Evolutionary conservation across 2,888 invertebrate genomes (phyloP).

Genomic region (Drosophila crucigera): DNA sequence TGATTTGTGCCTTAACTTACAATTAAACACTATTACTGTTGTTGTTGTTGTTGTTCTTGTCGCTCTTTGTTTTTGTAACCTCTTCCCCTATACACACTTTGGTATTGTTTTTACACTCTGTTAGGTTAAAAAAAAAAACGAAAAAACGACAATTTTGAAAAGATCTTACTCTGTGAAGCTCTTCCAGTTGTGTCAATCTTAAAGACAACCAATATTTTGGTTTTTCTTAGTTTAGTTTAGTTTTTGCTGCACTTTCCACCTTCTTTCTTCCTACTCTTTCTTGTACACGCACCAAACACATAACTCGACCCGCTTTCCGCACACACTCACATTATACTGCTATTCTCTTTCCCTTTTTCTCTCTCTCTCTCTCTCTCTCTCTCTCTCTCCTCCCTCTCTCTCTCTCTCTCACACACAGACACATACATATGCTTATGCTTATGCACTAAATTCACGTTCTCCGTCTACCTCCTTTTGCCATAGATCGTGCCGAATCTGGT

Average conservation of each 20-base stretch:
- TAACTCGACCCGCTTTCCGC: slow-evolving; percentile 33
- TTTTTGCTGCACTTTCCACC: slow-evolving; percentile 15
- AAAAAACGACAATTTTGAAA: background rate
- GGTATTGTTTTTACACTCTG: slow-evolving; percentile 5
- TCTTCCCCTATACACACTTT: slow-evolving; percentile 1
- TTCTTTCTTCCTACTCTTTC: slow-evolving; percentile 21
- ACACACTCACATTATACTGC: slow-evolving; percentile 13
- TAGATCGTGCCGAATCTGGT: slow-evolving; percentile 99
- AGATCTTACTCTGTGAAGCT: background rate
- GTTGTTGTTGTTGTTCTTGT: slow-evolving; percentile 30
- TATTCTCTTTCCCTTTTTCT: slow-evolving; percentile 21
- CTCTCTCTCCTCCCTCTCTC: background rate
- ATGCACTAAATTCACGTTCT: background rate
- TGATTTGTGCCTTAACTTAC: slow-evolving; percentile 74
- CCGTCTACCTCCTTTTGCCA: slow-evolving; percentile 15
- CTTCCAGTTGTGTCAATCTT: background rate
- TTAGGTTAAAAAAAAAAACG: background rate
- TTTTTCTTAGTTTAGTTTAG: slow-evolving; percentile 13
- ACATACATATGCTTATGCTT: background rate
- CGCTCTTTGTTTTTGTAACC: slow-evolving; percentile 4
- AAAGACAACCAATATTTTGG: background rate
- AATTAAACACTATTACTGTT: slow-evolving; percentile 72
- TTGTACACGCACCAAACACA: slow-evolving; percentile 23
- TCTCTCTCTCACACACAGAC: background rate
- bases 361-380: slow-evolving; percentile 7